Evolutionary conservation across 2,888 invertebrate genomes (phyloP), one percentile per base, ranked within the genome.

Genomic region (Sisyra nigra): DNA sequence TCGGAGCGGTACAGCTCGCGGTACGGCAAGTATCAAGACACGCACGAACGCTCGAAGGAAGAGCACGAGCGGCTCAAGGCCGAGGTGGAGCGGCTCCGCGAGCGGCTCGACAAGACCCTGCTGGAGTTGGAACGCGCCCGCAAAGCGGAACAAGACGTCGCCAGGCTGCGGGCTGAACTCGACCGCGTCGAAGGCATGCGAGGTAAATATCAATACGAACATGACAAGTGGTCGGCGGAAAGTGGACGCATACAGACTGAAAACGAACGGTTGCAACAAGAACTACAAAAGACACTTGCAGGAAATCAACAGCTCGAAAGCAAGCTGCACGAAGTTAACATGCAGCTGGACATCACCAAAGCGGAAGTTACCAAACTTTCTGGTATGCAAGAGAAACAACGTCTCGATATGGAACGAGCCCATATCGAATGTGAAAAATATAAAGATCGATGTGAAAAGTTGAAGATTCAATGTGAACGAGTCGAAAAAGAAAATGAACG

Each of bases 351-450:
- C 56, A 61, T 86, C 40, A 79, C 82, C 33, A 80, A 82, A 56
- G 75, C 78, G 41, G 88, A 88, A 60, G 76, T 82, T 11, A 69
- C 74, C 29, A 88, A 88, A 61, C 66, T 80, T 14, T 70, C 75
- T 49, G 73, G 74, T 33, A 72, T 73, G 33, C 80, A 88, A 59
- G 88, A 88, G 52, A 83, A 85, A 56, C 82, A 84, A 58, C 71
- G 85, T 33, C 67, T 72, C 48, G 86, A 88, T 54, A 68, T 86
- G 53, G 89, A 86, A 60, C 71, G 87, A 37, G 80, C 87, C 50
- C 80, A 85, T 55, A 86, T 89, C 58, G 89, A 89, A 64, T 80
- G 85, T 53, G 89, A 89, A 58, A 89, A 89, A 66, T 76, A 87
- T 48, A 73, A 85, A 52, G 89, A 89, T 54, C 72, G 86, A 48